Base-by-base conservation (phyloP, 2,113 vertebrate genomes). In the Zapornia atra region DNA sequence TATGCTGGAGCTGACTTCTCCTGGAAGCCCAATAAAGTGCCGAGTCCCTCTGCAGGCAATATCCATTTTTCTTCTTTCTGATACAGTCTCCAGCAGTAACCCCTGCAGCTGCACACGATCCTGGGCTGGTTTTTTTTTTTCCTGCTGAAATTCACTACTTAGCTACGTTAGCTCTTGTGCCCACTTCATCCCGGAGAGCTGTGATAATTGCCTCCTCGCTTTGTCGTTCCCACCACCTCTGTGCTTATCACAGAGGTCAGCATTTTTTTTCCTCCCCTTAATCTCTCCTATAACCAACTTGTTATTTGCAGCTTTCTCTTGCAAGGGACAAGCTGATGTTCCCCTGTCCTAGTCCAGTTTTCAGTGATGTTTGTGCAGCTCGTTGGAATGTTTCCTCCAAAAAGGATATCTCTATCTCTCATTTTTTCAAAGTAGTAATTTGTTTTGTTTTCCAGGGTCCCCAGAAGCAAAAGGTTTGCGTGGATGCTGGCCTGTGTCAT, bases 1-100 rank as follows among this genome's bases (percentile, higher is more conserved):
- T 79, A 68, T 0, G 1, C 91, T 34, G 73, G 69, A 94, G 83
- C 90, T 0, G 26, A 79, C 94, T 96, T 54, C 92, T 95, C 90
- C 88, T 93, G 95, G 89, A 96, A 96, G 95, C 75, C 80, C 93
- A 96, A 92, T 91, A 89, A 96, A 91, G 91, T 86, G 77, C 82
- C 22, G 12, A 94, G 95, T 96, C 91, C 92, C 92, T 92, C 90
- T 95, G 90, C 94, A 94, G 83, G 94, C 94, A 95, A 86, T 82
- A 96, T 81, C 88, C 90, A 95, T 95, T 96, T 96, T 94, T 96
- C 88, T 96, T 94, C 73, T 36, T 63, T 88, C 83, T 79, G 88
- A 97, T 96, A 84, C 66, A 90, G 95, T 93, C 95, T 95, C 84
- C n/a, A 5, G 87, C 90, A 87, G 59, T 88, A 97, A 97, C 82